Conservation (phyloP, 2,797 vertebrate genomes). For the Syndactyla subalaris region DNA sequence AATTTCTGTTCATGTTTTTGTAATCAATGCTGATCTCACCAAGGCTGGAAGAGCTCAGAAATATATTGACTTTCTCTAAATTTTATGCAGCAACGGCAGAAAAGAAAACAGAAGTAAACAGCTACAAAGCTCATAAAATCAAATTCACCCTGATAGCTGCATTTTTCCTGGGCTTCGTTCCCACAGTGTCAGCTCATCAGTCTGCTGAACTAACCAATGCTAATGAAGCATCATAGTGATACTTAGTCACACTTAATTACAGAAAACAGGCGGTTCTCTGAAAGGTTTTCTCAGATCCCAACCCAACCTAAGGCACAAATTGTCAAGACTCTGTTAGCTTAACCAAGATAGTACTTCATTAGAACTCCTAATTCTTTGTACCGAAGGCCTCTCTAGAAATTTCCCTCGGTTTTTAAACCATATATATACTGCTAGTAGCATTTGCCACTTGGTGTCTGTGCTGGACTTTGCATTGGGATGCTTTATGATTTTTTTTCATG, state of each 20-base stretch:
- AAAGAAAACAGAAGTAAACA: not conserved
- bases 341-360: not conserved
- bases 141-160: not conserved
- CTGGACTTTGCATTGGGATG: not conserved
- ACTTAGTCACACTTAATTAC: not conserved
- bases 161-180: not conserved
- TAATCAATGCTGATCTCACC: constrained; percentile 40
- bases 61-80: constrained; percentile 35
- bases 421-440: not conserved
- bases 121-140: not conserved
- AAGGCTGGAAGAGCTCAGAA: constrained; percentile 9
- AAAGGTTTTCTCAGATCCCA: not conserved
- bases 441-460: not conserved
- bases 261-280: not conserved
- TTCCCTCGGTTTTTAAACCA: not conserved
- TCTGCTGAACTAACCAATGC: not conserved
- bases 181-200: not conserved
- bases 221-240: not conserved
- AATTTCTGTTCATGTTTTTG: constrained; percentile 49
- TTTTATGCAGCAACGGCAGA: constrained; percentile 46
- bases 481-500: not conserved
- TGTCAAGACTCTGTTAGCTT: not conserved
- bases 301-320: not conserved
- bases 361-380: not conserved
- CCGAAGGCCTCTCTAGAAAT: not conserved